phyloP scores from a whole-genome alignment of 2,113 vertebrate genomes.

The Craseonycteris thonglongyai region DNA sequence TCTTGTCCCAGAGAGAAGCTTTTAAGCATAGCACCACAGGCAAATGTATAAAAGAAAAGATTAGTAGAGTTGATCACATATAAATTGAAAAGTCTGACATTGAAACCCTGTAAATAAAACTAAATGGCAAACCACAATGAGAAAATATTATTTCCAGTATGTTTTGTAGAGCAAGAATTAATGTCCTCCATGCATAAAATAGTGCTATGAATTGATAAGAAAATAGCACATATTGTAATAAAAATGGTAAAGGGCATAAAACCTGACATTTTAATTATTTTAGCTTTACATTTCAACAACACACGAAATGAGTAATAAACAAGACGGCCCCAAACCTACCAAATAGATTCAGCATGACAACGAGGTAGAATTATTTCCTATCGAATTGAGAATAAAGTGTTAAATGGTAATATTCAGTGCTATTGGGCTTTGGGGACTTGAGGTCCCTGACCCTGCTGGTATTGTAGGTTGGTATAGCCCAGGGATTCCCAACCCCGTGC shows the following conservation, averaged over 20 bases:
- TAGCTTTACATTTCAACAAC: not conserved
- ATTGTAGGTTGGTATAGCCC: not conserved
- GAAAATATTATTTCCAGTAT: not conserved
- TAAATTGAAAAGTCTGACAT: conserved; percentile 40
- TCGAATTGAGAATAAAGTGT: not conserved
- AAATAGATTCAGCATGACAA: not conserved
- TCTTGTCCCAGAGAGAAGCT: conserved; percentile 29
- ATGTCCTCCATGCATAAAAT: conserved; percentile 38
- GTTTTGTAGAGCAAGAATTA: not conserved
- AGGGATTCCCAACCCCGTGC: too few relatives aligned
- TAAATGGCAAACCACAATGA: conserved; percentile 1
- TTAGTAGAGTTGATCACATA: conserved; percentile 21
- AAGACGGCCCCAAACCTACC: not conserved
- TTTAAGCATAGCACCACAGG: conserved; percentile 24
- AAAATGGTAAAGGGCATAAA: conserved; percentile 13
- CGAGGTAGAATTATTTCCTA: not conserved
- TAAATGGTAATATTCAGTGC: not conserved
- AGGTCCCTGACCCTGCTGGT: too few relatives aligned
- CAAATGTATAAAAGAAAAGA: conserved; percentile 28
- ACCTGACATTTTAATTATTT: conserved; percentile 39
- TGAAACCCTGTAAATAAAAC: conserved; percentile 53
- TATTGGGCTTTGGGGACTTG: not conserved
- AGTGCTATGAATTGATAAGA: not conserved
- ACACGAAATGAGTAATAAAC: not conserved
- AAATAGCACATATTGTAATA: conserved; percentile 26